A percentile compares a stretch with the other conserved stretches of the same genome.
Conservation (phyloP, 2,797 vertebrate genomes). For the Anguilla megastoma region DNA sequence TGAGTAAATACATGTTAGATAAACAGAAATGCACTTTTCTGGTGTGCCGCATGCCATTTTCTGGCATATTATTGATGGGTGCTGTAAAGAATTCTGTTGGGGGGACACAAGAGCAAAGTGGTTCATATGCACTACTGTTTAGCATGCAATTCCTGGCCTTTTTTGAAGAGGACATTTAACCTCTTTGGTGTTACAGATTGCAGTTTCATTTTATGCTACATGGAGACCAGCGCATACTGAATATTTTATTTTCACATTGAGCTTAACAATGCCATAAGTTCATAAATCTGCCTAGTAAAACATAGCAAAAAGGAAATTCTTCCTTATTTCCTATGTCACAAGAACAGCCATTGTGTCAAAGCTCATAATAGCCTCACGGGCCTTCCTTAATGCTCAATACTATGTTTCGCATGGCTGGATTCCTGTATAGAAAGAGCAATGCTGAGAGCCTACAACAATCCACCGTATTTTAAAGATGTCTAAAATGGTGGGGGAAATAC, state of each 20-base stretch:
- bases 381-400: background rate
- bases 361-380: background rate
- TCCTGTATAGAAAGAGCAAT: background rate
- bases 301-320: background rate
- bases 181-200: background rate
- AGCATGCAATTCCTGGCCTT: background rate
- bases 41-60: background rate
- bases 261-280: background rate
- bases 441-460: background rate
- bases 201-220: background rate
- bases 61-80: background rate
- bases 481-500: background rate
- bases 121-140: background rate
- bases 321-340: background rate
- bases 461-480: background rate
- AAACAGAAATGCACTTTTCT: background rate
- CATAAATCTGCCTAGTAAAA: background rate
- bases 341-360: background rate
- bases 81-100: background rate
- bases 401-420: background rate
- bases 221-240: background rate
- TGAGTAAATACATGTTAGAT: background rate
- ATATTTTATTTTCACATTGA: background rate
- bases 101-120: background rate
- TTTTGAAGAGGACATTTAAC: background rate